phyloP scores from a whole-genome alignment of 2,797 vertebrate genomes.

The Clarias platycephalus region DNA sequence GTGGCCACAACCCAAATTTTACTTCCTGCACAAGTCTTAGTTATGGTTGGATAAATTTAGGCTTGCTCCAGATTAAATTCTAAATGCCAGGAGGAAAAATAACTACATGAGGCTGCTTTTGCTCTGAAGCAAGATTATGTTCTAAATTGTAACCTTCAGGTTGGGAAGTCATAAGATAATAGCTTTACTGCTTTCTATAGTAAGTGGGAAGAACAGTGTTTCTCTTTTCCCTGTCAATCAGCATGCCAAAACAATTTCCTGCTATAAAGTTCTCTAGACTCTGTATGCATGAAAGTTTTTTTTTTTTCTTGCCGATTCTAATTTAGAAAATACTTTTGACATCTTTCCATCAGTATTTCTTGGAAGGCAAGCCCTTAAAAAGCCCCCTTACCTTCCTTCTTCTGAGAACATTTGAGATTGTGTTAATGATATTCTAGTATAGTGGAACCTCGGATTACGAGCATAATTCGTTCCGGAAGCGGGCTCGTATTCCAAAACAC shows the following conservation, averaged over 20 bases:
- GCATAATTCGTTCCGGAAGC: too few relatives aligned
- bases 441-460: too few relatives aligned
- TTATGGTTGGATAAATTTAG: background rate
- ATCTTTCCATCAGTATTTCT: background rate
- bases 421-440: constrained; percentile 7
- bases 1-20: background rate
- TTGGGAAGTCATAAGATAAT: constrained; percentile 9
- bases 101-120: background rate
- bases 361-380: background rate
- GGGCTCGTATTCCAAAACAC: too few relatives aligned
- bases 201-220: background rate
- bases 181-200: background rate
- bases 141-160: background rate
- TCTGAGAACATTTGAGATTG: background rate
- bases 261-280: background rate
- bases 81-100: background rate
- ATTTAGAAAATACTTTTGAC: constrained; percentile 1
- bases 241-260: background rate
- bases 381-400: background rate
- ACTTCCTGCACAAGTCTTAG: background rate
- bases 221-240: background rate
- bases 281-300: background rate
- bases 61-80: background rate
- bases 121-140: background rate
- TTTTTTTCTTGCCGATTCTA: background rate